Base-by-base conservation (phyloP, 2,113 vertebrate species). In the Oncorhynchus gorbuscha region DNA sequence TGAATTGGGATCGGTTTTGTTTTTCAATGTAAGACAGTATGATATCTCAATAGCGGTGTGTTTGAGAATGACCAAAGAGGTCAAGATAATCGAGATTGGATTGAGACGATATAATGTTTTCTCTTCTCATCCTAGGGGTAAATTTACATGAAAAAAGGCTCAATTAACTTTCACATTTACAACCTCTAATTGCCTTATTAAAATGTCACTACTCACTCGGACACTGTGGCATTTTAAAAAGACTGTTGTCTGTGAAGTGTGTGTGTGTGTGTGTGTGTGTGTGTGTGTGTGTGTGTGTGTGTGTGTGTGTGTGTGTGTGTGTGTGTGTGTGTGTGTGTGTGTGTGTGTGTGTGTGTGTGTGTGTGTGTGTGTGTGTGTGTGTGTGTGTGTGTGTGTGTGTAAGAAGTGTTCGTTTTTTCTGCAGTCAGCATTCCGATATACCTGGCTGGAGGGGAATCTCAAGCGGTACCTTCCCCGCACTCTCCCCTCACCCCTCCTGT, bases 391-490 rank as follows among this genome's bases (percentile, higher is more conserved):
- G 62, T 28, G 26, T 69, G 49, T 45, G 39, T 45, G 39, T 2
- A 45, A 45, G 39, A 45, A 45, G 39, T 9, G 39, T 39, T 39
- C 2, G 9, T 39, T 39, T 39, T 2, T 39, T 39, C 8, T 32
- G 12, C 14, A 24, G 22, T 68, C 28, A 35, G 67, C 11, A 58
- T 28, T 20, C 48, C 48, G 22, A 80, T 48, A 45, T 74, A 85
- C 81, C 81, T 76, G 77, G 32, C 69, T 73, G 71, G 24, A 75
- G 67, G 16, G 39, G 67, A 77, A 74, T 55, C 65, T 30, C 65
- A 72, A 72, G 61, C 59, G 58, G 48, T 76, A 59, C 61, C 32
- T 48, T 28, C 14, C 13, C 9, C n/a, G 22, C 7, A 3, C 45
- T 24, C 5, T n/a, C 8, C 65, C 13, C 18, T 30, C 30, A 32